Evolutionary conservation across 2,113 vertebrate genomes (phyloP).

Genomic region (Tichodroma muraria): DNA sequence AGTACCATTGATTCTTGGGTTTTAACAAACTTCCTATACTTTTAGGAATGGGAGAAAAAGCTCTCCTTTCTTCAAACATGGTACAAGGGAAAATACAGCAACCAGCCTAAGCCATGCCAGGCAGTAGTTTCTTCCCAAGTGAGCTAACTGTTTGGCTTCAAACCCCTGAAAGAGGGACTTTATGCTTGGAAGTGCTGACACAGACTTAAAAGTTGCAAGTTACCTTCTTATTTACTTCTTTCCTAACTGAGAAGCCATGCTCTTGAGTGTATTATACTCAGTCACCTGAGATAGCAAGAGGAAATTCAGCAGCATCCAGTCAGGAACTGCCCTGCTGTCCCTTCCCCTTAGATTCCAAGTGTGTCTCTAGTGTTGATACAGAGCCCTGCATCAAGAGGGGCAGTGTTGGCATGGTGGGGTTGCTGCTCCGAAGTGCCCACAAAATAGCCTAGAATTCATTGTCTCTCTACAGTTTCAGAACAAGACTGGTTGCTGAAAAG

Average conservation of each 20-base stretch:
- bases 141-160: neutral
- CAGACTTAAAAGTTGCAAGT: neutral
- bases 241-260: neutral
- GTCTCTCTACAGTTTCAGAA: neutral
- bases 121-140: neutral
- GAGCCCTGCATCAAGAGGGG: neutral
- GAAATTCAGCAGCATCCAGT: neutral
- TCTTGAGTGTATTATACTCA: neutral
- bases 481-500: neutral
- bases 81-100: neutral
- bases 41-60: neutral
- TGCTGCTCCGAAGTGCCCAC: neutral
- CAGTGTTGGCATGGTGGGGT: neutral
- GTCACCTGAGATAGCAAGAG: slow-evolving; percentile 7
- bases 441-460: neutral
- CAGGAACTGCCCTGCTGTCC: neutral
- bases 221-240: neutral
- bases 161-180: neutral
- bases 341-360: neutral
- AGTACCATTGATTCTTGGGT: neutral
- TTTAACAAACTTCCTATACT: neutral
- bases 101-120: neutral
- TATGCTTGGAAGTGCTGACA: neutral
- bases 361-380: neutral
- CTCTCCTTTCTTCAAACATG: neutral